Percentiles rank a stretch among this genome's conserved stretches.
phyloP scores from a whole-genome alignment of 2,797 vertebrate species.

The Anabas testudineus region DNA sequence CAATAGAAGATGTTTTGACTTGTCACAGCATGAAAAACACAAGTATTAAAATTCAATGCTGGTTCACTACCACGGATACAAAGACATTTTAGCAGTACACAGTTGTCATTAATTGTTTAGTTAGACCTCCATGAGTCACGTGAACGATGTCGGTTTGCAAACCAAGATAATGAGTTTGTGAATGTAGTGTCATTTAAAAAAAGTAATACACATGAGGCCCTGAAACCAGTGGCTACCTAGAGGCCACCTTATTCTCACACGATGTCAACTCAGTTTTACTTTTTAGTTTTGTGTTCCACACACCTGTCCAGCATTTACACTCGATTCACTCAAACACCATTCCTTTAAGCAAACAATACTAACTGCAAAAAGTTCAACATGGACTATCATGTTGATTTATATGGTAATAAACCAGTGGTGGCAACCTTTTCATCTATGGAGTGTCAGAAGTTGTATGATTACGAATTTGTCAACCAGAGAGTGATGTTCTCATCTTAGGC shows the following conservation, averaged over 20 bases:
- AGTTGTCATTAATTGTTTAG: not conserved
- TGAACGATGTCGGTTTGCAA: not conserved
- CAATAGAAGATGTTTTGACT: not conserved
- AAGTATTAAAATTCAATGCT: not conserved
- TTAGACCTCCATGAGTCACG: not conserved
- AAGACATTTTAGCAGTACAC: not conserved
- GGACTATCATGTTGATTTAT: no score
- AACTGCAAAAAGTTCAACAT: no score
- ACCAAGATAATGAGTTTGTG: not conserved
- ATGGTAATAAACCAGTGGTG: not conserved
- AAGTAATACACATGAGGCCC: not conserved
- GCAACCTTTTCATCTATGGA: not conserved
- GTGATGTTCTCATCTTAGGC: not conserved
- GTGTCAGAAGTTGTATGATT: no score
- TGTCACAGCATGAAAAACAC: conserved; percentile 12
- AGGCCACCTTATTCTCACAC: not conserved
- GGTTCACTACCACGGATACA: not conserved
- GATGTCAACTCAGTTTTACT: conserved; percentile 21
- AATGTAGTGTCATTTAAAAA: not conserved
- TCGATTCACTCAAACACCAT: conserved; percentile 9
- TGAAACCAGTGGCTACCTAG: not conserved
- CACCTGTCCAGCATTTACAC: conserved; percentile 46
- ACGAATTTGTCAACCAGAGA: not conserved
- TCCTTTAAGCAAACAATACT: no score
- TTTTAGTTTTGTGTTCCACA: conserved; percentile 10